Conservation (phyloP, 2,888 invertebrate species). For the Philonicus albiceps region DNA sequence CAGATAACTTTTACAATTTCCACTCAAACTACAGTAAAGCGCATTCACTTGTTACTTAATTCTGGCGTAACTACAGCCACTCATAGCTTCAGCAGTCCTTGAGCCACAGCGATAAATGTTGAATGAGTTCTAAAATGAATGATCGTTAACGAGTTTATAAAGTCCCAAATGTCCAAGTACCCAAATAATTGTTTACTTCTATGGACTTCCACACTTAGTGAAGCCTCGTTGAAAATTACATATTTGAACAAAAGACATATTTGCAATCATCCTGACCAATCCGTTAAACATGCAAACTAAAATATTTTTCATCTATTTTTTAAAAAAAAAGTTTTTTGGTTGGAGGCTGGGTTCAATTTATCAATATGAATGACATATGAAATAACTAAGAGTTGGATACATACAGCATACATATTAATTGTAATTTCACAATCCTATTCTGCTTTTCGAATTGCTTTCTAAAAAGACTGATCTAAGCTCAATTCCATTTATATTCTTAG, state of each 20-base stretch:
- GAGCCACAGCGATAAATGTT: neutral
- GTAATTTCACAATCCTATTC: no score
- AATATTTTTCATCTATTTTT: neutral
- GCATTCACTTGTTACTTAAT: neutral
- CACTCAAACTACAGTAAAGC: neutral
- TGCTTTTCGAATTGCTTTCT: no score
- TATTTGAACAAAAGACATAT: neutral
- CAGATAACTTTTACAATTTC: no score
- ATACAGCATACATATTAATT: no score
- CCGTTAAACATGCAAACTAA: neutral
- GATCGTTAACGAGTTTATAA: neutral
- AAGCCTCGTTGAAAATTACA: neutral
- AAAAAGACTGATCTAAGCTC: no score
- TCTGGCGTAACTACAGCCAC: neutral
- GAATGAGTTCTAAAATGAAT: neutral
- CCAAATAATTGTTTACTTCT: neutral
- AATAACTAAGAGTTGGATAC: no score
- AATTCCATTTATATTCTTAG: neutral
- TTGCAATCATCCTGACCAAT: neutral
- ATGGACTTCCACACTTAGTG: neutral
- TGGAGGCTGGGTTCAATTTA: no score
- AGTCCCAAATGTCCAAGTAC: neutral
- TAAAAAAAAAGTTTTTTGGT: neutral
- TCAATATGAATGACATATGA: no score
- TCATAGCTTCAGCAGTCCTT: neutral